Conservation (phyloP, 2,888 invertebrate species). For the Andrena praecox region DNA sequence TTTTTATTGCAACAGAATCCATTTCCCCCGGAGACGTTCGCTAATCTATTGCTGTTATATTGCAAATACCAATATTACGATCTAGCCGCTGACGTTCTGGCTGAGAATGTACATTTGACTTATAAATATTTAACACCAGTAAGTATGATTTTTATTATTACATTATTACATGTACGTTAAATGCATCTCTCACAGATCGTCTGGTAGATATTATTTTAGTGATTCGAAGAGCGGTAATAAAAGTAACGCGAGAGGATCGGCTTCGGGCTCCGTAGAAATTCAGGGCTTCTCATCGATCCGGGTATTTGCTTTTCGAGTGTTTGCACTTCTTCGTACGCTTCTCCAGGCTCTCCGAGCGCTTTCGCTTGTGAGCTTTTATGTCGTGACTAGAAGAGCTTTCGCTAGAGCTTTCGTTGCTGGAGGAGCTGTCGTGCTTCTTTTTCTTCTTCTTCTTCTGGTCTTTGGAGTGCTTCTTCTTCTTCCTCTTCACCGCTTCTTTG, state of each 20-base stretch:
- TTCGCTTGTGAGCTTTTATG: conserved; percentile 67
- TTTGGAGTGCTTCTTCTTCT: conserved; percentile 76
- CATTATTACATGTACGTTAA: conserved; percentile 5
- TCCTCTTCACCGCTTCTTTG: conserved; percentile 71
- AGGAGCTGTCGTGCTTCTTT: conserved; percentile 68
- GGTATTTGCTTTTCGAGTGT: conserved; percentile 77
- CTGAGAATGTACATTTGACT: conserved; percentile 98
- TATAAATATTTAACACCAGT: conserved; percentile 97
- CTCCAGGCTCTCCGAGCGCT: conserved; percentile 64
- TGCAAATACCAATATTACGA: conserved; percentile 99
- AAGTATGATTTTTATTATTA: conserved; percentile 76
- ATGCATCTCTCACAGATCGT: conserved; percentile 13
- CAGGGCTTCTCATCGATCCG: conserved; percentile 62
- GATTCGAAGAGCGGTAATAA: conserved; percentile 14
- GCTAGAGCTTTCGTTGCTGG: conserved; percentile 70
- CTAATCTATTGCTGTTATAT: conserved; percentile 96
- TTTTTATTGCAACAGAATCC: conserved; percentile 98
- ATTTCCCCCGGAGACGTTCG: conserved; percentile 99
- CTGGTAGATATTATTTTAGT: conserved; percentile 19
- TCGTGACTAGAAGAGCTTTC: conserved; percentile 65
- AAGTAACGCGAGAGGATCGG: conserved; percentile 7
- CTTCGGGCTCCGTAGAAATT: conserved; percentile 3
- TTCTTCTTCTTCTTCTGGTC: conserved; percentile 71
- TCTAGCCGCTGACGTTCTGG: conserved; percentile 98
- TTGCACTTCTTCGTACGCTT: conserved; percentile 80